These are phyloP conservation scores for Dipus sagitta DNA, from an alignment of 2,797 vertebrate species.

Conservation along the genomic window DNA sequence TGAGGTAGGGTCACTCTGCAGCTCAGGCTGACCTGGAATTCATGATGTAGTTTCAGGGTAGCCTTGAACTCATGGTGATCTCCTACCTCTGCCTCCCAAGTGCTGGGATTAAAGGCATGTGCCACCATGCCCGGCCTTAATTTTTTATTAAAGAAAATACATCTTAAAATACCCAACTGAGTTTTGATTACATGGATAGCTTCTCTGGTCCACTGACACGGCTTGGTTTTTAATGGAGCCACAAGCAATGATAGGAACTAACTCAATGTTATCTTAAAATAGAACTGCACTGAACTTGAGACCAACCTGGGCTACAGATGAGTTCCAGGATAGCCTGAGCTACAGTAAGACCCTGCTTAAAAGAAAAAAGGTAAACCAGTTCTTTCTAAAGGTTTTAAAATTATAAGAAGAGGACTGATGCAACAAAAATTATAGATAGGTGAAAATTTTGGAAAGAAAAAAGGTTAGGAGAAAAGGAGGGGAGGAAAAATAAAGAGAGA, in stretches of 20 bases:
- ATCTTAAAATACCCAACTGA: conserved; percentile 32
- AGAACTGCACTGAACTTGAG: not conserved
- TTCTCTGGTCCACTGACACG: conserved; percentile 32
- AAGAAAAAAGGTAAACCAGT: conserved; percentile 7
- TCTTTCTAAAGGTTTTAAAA: conserved; percentile 65
- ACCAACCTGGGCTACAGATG: too few relatives aligned
- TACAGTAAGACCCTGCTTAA: too few relatives aligned
- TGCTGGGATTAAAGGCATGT: too few relatives aligned
- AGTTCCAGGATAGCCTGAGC: too few relatives aligned
- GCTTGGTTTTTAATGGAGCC: conserved; percentile 13
- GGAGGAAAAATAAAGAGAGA: not conserved
- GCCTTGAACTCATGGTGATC: too few relatives aligned
- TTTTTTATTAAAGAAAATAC: conserved; percentile 62
- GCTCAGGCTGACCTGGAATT: too few relatives aligned
- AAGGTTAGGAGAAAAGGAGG: not conserved
- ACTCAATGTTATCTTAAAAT: conserved; percentile 59
- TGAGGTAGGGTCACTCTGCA: too few relatives aligned
- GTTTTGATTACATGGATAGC: conserved; percentile 50
- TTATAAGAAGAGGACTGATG: not conserved
- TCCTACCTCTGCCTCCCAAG: too few relatives aligned
- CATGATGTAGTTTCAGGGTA: too few relatives aligned
- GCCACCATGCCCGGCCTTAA: not conserved
- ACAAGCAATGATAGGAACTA: conserved; percentile 47
- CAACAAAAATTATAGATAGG: conserved; percentile 36
- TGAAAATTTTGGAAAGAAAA: conserved; percentile 30